These are phyloP conservation scores for Eupithecia tripunctaria DNA, from an alignment of 2,888 invertebrate genomes.

Conservation along the genomic window DNA sequence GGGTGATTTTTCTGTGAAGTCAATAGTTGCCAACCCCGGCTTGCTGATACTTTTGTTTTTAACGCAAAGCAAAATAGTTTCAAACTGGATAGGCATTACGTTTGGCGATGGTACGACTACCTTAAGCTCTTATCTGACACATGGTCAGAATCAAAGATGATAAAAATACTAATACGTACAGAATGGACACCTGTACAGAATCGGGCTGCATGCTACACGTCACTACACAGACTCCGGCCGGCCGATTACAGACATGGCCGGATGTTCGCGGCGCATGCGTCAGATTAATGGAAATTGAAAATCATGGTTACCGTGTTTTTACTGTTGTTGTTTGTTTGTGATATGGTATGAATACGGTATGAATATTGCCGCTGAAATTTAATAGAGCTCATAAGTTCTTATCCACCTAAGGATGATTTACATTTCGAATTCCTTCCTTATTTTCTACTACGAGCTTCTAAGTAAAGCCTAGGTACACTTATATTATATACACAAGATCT, in stretches of 20 bases:
- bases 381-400: neutral
- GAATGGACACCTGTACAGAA: neutral
- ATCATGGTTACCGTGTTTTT: neutral
- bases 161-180: neutral
- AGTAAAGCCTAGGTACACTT: too few species aligned
- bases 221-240: neutral
- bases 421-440: neutral
- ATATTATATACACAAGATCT: neutral
- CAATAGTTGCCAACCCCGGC: too few species aligned
- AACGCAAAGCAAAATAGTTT: too few species aligned
- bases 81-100: too few species aligned
- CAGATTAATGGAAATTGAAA: constrained; percentile 1
- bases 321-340: neutral
- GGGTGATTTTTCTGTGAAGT: too few species aligned
- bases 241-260: neutral
- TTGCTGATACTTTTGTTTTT: too few species aligned
- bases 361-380: neutral
- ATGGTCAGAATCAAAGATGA: constrained; percentile 8
- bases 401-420: too few species aligned
- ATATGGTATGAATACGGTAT: neutral
- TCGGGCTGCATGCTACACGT: neutral
- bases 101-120: neutral
- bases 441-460: neutral
- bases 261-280: neutral
- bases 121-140: constrained; percentile 10